These are phyloP conservation scores for Patella depressa DNA, from an alignment of 2,888 invertebrate species.

Conservation along the genomic window DNA sequence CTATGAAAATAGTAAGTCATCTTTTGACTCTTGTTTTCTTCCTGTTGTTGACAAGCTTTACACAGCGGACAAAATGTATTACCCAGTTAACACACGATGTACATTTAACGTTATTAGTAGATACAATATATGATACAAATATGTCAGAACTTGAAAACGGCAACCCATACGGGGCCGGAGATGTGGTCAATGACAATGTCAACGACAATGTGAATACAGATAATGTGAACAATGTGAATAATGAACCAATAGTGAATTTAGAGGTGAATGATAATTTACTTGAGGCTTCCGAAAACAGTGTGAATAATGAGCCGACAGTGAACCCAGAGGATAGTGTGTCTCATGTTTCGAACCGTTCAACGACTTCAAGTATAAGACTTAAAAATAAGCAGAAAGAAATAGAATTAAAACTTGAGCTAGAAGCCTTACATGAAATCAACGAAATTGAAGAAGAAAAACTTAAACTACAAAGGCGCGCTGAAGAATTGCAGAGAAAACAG, in stretches of 20 bases:
- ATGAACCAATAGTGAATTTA: background rate
- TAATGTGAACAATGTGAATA: background rate
- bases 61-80: too few species aligned
- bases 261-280: background rate
- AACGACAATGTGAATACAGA: background rate
- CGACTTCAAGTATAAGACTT: background rate
- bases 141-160: too few species aligned
- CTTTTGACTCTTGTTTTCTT: too few species aligned
- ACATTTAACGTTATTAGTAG: too few species aligned
- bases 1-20: too few species aligned
- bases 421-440: conserved; percentile 1
- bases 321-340: conserved; percentile 7
- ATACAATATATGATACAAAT: too few species aligned
- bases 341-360: background rate
- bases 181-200: background rate
- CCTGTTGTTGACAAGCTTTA: too few species aligned
- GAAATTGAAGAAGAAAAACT: background rate
- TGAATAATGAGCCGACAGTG: background rate
- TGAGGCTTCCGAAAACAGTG: background rate
- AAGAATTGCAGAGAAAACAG: background rate
- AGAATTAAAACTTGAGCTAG: background rate
- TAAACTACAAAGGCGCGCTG: background rate
- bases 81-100: too few species aligned
- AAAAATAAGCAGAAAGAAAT: conserved; percentile 3
- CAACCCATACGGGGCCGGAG: too few species aligned